Evolutionary conservation across 2,797 vertebrate species (phyloP).

Genomic region (Odontamblyopus lacepedii): DNA sequence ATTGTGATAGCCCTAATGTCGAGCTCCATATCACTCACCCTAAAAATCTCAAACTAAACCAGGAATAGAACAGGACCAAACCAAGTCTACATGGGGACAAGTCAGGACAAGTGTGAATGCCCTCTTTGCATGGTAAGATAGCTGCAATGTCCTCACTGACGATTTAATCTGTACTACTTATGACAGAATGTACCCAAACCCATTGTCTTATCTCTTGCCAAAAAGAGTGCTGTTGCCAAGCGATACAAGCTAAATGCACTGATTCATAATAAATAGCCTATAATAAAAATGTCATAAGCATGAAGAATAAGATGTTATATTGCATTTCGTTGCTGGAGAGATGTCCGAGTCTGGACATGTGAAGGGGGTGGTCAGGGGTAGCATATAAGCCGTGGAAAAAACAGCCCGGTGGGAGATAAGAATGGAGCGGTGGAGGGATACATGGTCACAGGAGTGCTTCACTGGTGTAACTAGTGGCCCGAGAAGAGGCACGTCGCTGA

Average conservation of each 20-base stretch:
- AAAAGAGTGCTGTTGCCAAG: not conserved
- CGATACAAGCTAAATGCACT: not conserved
- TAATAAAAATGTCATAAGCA: not conserved
- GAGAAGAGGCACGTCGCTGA: constrained; percentile 32
- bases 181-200: no score
- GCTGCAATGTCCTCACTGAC: no score
- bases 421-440: constrained; percentile 40
- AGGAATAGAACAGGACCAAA: not conserved
- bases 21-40: no score
- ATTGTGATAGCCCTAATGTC: no score
- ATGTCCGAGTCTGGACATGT: constrained; percentile 4
- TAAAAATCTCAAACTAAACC: no score
- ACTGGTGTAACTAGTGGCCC: constrained; percentile 49
- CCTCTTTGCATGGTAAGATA: no score
- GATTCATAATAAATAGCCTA: not conserved
- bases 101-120: no score
- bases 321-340: constrained; percentile 30
- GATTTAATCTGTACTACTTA: no score
- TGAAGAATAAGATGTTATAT: not conserved
- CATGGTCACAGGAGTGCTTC: constrained; percentile 57
- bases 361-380: constrained; percentile 26
- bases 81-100: not conserved
- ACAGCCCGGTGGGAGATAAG: constrained; percentile 50
- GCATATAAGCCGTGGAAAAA: constrained; percentile 29
- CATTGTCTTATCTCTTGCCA: not conserved